Percentiles rank a stretch among this genome's conserved stretches.
These are phyloP conservation scores for Lathronympha strigana DNA, from an alignment of 2,888 invertebrate genomes.

Conservation along the genomic window DNA sequence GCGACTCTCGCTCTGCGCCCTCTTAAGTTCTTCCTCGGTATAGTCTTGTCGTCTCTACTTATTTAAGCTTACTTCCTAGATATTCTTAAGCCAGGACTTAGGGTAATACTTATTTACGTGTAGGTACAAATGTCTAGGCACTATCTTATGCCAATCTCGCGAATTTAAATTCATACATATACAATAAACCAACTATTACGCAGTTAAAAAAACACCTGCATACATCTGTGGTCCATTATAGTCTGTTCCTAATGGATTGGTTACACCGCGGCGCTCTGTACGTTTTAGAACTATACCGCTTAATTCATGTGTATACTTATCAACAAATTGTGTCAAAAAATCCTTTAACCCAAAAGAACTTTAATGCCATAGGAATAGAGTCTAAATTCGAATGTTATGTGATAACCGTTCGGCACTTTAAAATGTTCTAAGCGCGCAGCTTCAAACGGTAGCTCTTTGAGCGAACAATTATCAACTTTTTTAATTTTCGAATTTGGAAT, in stretches of 20 bases:
- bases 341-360: neutral
- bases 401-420: conserved; percentile 31
- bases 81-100: too few relatives aligned
- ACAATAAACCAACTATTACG: neutral
- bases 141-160: too few relatives aligned
- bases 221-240: conserved; percentile 27
- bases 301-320: conserved; percentile 24
- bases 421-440: conserved; percentile 33
- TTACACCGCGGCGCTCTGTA: conserved; percentile 26
- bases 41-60: too few relatives aligned
- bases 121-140: too few relatives aligned
- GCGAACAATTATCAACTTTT: conserved; percentile 21
- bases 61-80: too few relatives aligned
- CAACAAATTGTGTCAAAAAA: conserved; percentile 13
- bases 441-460: conserved; percentile 16
- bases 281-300: conserved; percentile 32
- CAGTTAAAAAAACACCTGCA: neutral
- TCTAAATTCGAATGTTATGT: neutral
- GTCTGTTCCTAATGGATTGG: conserved; percentile 28
- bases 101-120: too few relatives aligned
- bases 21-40: too few relatives aligned
- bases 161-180: neutral
- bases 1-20: too few relatives aligned
- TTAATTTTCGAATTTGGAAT: conserved; percentile 19
- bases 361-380: neutral